Evolutionary conservation across 2,113 vertebrate genomes (phyloP).

Genomic region (Myiozetetes cayanensis): DNA sequence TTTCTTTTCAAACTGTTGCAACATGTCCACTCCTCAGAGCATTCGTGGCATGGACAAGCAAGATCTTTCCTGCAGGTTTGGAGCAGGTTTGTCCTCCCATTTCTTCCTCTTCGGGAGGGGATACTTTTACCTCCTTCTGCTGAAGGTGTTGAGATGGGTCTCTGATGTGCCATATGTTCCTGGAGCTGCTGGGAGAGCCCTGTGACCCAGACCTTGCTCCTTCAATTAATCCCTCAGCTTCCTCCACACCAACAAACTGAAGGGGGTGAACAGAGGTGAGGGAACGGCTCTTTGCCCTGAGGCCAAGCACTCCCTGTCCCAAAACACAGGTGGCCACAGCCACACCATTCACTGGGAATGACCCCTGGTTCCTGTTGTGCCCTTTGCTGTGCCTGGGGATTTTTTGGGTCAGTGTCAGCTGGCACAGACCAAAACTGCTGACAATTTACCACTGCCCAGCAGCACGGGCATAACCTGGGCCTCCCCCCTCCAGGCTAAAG

Average conservation of each 20-base stretch:
- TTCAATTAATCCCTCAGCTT: conserved; percentile 13
- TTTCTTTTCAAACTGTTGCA: neutral
- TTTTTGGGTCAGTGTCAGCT: neutral
- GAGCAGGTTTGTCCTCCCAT: neutral
- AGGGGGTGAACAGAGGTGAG: neutral
- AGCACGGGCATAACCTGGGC: neutral
- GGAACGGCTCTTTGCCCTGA: neutral
- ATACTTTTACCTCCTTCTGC: neutral
- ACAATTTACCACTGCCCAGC: neutral
- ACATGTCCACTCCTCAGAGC: neutral
- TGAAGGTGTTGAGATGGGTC: neutral
- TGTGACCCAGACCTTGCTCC: conserved; percentile 1
- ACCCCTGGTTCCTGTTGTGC: neutral
- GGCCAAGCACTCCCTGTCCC: neutral
- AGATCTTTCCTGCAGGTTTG: neutral
- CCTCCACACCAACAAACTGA: neutral
- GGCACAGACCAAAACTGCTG: neutral
- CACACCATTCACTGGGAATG: neutral
- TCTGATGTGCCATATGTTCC: neutral
- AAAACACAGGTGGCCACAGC: neutral
- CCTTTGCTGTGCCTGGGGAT: neutral
- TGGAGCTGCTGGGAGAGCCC: neutral
- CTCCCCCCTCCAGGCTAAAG: neutral
- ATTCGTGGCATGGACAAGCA: neutral
- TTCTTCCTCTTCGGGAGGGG: neutral